Conservation (phyloP, 2,888 invertebrate genomes). For the Siphlonurus alternatus region DNA sequence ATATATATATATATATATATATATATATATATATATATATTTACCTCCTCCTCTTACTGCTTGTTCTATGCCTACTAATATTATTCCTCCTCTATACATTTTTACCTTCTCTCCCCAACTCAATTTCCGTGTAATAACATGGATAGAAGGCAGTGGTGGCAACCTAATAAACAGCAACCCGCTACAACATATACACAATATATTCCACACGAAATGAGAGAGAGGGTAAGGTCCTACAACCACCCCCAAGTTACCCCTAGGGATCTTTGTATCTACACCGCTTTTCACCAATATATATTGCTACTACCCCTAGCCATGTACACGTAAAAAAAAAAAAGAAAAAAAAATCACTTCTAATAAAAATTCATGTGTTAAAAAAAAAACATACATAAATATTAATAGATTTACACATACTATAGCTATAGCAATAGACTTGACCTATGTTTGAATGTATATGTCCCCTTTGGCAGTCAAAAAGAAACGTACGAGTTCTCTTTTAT, state of each 20-base stretch:
- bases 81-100: not conserved
- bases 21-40: too few relatives aligned
- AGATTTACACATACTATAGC: not conserved
- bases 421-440: not conserved
- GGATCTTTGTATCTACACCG: not conserved
- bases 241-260: not conserved
- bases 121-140: not conserved
- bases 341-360: not conserved
- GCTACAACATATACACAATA: not conserved
- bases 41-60: not conserved
- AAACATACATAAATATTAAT: not conserved
- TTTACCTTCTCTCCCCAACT: not conserved
- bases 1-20: too few relatives aligned
- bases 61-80: not conserved
- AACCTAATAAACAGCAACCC: not conserved
- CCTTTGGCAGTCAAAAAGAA: too few relatives aligned
- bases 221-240: not conserved
- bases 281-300: not conserved
- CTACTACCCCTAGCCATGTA: not conserved
- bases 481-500: not conserved
- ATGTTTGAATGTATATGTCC: too few relatives aligned
- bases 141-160: not conserved
- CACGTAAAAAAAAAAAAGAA: not conserved
- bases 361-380: not conserved
- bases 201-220: not conserved